These are phyloP conservation scores for Lagenorhynchus albirostris DNA, from an alignment of 2,113 vertebrate species.

Conservation along the genomic window DNA sequence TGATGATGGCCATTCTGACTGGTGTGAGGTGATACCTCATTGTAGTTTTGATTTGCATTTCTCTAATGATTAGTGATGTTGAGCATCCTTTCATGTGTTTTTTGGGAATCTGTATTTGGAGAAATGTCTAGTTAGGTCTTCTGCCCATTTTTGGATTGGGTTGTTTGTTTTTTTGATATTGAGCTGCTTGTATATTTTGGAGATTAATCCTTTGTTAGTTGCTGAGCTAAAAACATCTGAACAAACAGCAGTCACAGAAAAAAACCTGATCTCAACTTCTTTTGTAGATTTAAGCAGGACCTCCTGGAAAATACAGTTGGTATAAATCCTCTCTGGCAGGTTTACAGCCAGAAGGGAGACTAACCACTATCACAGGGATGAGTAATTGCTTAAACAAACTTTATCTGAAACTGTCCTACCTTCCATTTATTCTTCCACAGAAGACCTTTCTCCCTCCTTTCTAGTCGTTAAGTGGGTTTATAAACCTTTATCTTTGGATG, in stretches of 20 bases:
- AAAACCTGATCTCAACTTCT: background rate
- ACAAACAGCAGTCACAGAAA: background rate
- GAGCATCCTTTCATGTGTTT: no score
- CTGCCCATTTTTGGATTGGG: no score
- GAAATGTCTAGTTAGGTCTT: no score
- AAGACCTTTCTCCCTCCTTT: background rate
- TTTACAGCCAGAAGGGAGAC: background rate
- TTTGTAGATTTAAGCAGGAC: background rate
- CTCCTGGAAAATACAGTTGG: background rate
- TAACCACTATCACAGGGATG: background rate
- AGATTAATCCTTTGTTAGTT: no score
- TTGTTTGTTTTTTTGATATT: no score
- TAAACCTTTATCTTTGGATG: background rate
- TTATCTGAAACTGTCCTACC: background rate
- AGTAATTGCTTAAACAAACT: background rate
- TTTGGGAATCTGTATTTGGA: no score
- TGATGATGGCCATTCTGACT: no score
- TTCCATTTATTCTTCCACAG: background rate
- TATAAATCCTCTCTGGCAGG: background rate
- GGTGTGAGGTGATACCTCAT: no score
- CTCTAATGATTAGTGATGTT: no score
- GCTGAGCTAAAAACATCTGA: background rate
- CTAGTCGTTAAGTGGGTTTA: background rate
- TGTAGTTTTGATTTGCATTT: no score
- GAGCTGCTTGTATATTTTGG: no score